These are phyloP conservation scores for Podilymbus podiceps DNA, from an alignment of 2,113 vertebrate species.

Conservation along the genomic window DNA sequence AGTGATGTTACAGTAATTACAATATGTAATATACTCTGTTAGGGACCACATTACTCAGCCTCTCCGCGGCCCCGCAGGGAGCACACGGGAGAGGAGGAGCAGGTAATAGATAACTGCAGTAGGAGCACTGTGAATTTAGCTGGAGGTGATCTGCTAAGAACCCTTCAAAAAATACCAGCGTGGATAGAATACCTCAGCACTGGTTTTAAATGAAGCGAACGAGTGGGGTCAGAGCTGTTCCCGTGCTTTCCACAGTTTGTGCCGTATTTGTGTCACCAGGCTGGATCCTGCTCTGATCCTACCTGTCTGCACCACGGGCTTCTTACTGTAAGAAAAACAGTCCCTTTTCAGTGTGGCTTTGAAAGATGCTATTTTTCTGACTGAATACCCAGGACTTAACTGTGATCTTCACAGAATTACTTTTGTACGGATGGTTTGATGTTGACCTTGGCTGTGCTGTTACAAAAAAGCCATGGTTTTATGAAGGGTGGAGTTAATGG, in stretches of 20 bases:
- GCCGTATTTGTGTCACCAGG: fast-evolving
- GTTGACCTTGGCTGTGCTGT: neutral
- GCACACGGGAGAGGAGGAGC: neutral
- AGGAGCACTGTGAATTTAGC: neutral
- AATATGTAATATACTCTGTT: neutral
- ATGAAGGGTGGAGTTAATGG: neutral
- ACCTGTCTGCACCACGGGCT: neutral
- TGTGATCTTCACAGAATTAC: neutral
- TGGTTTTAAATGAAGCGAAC: neutral
- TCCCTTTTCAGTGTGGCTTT: neutral
- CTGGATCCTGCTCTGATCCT: fast-evolving
- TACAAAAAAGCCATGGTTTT: neutral
- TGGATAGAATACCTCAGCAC: neutral
- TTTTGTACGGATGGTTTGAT: neutral
- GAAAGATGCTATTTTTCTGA: neutral
- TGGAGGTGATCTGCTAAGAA: neutral
- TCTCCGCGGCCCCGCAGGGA: fast-evolving
- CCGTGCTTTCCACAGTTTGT: fast-evolving
- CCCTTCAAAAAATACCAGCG: neutral
- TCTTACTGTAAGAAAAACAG: neutral
- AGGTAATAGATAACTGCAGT: neutral
- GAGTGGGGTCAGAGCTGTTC: neutral
- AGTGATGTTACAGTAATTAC: neutral
- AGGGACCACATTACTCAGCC: neutral
- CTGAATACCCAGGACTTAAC: neutral